Percentiles rank a stretch among this genome's conserved stretches.
Conservation (phyloP, 1,140 invertebrate genomes). For the Trachelipus rathkii region DNA sequence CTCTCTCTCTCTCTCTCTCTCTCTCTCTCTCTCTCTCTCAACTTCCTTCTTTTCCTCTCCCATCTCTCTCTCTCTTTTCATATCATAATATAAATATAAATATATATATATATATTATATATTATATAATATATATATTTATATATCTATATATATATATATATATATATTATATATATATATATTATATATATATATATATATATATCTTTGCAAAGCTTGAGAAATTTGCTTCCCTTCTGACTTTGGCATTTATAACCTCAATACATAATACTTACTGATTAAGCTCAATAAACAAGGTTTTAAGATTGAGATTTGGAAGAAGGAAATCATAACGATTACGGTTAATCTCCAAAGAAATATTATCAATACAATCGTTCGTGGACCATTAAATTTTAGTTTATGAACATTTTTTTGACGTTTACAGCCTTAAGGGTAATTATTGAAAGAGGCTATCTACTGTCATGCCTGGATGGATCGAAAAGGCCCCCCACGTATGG, state of each 20-base stretch:
- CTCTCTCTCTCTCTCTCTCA: too few species aligned
- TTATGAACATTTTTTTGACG: conserved; percentile 7
- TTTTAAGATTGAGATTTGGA: neutral
- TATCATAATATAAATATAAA: neutral
- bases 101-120: conserved; percentile 3
- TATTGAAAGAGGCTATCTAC: neutral
- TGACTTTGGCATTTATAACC: too few species aligned
- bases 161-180: conserved; percentile 1
- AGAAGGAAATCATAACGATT: neutral
- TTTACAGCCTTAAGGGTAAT: neutral
- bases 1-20: too few species aligned
- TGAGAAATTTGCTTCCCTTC: neutral
- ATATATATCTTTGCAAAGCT: neutral
- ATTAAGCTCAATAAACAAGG: neutral
- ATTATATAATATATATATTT: conserved; percentile 1
- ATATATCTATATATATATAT: conserved; percentile 9
- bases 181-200: conserved; percentile 13
- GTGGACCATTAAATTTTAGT: conserved; percentile 10
- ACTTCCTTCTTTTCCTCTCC: too few species aligned
- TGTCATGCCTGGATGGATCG: conserved; percentile 1
- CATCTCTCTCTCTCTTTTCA: neutral
- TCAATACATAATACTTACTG: neutral
- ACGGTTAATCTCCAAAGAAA: neutral
- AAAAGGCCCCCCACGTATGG: neutral
- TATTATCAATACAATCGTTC: conserved; percentile 8